Conservation (phyloP, 1,140 invertebrate species). For the Temnothorax longispinosus region DNA sequence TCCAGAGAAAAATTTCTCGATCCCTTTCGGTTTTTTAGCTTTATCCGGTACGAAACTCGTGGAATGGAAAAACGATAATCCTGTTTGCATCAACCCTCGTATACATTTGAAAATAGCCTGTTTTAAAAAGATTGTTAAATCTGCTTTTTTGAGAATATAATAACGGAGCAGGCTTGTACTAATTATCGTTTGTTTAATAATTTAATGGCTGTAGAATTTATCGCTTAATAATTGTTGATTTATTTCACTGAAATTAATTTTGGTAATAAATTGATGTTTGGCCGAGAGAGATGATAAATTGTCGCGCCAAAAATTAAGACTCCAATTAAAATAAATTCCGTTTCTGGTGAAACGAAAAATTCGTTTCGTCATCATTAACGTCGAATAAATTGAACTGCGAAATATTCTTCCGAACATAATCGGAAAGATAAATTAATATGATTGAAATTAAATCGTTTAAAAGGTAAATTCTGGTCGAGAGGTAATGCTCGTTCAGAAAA, state of each 20-base stretch:
- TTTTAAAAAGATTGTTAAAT: neutral
- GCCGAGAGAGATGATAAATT: too few relatives aligned
- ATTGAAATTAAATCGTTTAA: neutral
- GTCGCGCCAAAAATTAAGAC: too few relatives aligned
- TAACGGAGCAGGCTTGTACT: too few relatives aligned
- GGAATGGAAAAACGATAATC: neutral
- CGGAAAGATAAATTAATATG: neutral
- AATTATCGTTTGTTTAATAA: too few relatives aligned
- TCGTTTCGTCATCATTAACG: neutral
- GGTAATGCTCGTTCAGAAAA: neutral
- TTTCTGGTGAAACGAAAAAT: neutral
- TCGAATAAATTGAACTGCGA: neutral
- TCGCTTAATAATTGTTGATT: too few relatives aligned
- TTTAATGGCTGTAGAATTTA: too few relatives aligned
- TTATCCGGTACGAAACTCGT: neutral
- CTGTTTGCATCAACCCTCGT: too few relatives aligned
- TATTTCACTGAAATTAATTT: too few relatives aligned
- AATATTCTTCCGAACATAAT: neutral
- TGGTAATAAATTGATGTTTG: too few relatives aligned
- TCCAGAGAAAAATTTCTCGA: neutral
- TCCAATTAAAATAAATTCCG: too few relatives aligned
- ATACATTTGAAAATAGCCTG: neutral
- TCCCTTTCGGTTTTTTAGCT: neutral
- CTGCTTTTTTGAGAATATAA: too few relatives aligned
- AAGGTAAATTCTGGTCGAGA: neutral